Evolutionary conservation across 1,140 invertebrate species (phyloP).

Genomic region (Coboldia fuscipes): DNA sequence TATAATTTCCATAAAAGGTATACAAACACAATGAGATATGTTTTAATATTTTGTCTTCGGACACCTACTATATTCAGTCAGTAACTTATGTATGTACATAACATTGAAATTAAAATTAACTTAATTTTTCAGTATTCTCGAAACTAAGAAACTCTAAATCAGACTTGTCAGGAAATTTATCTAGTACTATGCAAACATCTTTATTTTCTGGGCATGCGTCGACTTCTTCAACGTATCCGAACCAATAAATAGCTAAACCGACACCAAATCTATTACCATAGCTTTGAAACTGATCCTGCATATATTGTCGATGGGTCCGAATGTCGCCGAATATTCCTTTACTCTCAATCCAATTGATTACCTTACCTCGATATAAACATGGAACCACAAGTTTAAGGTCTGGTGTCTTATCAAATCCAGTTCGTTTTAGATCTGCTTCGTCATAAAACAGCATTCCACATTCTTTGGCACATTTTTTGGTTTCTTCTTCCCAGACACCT

Average conservation of each 20-base stretch:
- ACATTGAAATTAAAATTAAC: too few species aligned
- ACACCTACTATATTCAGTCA: too few species aligned
- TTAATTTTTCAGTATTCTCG: too few species aligned
- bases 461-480: slow-evolving; percentile 33
- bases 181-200: slow-evolving; percentile 35
- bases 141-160: slow-evolving; percentile 6
- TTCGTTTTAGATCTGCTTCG: slow-evolving; percentile 55
- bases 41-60: too few species aligned
- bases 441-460: slow-evolving; percentile 47
- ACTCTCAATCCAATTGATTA: slow-evolving; percentile 92
- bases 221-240: slow-evolving; percentile 66
- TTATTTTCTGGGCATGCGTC: slow-evolving; percentile 32
- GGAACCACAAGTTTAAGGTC: slow-evolving; percentile 82
- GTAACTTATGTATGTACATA: too few species aligned
- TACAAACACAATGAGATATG: too few species aligned
- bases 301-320: slow-evolving; percentile 59
- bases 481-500: slow-evolving; percentile 48
- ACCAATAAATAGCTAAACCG: slow-evolving; percentile 91
- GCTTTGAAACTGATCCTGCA: slow-evolving; percentile 67
- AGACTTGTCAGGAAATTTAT: slow-evolving; percentile 31
- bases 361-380: slow-evolving; percentile 61
- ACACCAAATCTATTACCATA: slow-evolving; percentile 91
- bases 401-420: slow-evolving; percentile 88
- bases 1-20: too few species aligned
- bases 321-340: slow-evolving; percentile 84